Evolutionary conservation across 2,888 invertebrate species (phyloP).

Genomic region (Melinaea menophilus): DNA sequence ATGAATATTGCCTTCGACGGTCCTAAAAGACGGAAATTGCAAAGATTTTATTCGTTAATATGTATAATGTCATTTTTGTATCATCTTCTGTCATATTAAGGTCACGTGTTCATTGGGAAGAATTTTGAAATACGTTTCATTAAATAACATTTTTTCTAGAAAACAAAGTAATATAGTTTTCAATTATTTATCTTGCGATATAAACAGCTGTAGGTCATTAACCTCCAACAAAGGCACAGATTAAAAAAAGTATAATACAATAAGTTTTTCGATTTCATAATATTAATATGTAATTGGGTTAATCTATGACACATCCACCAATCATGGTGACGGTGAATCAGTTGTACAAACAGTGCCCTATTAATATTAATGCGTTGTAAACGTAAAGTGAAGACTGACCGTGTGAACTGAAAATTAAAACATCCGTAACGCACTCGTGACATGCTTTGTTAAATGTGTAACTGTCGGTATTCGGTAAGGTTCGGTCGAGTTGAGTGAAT

Average conservation of each 20-base stretch:
- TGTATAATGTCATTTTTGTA: too few species aligned
- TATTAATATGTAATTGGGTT: not conserved
- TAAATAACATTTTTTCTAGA: too few species aligned
- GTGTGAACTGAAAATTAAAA: slow-evolving; percentile 76
- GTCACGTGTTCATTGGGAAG: too few species aligned
- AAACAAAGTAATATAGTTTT: too few species aligned
- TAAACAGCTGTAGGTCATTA: not conserved
- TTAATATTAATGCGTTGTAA: slow-evolving; percentile 66
- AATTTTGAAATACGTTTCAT: too few species aligned
- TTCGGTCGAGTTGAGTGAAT: not conserved
- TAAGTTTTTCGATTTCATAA: not conserved
- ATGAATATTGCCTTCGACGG: too few species aligned
- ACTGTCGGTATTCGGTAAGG: slow-evolving; percentile 33
- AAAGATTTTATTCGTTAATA: too few species aligned
- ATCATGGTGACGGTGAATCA: slow-evolving; percentile 30
- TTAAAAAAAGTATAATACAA: not conserved
- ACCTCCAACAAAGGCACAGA: slow-evolving; percentile 1
- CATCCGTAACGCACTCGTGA: slow-evolving; percentile 65
- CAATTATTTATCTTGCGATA: not conserved
- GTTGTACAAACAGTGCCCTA: slow-evolving; percentile 34
- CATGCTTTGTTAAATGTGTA: slow-evolving; percentile 43
- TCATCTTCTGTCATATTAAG: too few species aligned
- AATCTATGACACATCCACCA: not conserved
- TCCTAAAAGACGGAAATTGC: too few species aligned
- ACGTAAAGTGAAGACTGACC: slow-evolving; percentile 37